Conservation (phyloP, 1,140 invertebrate genomes). For the Procambarus virginalis region DNA sequence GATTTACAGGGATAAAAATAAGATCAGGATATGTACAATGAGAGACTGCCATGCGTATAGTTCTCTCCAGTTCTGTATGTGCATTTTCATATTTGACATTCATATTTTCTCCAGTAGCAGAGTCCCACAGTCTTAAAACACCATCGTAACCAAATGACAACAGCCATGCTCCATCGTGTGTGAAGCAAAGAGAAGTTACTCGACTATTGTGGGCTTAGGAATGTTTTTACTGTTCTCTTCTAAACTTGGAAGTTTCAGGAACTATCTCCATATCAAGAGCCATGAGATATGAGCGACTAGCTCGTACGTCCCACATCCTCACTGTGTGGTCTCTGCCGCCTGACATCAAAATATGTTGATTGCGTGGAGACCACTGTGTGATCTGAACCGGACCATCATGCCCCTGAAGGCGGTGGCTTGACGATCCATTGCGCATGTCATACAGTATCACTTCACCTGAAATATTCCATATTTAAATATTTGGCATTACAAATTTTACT, state of each 20-base stretch:
- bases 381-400: constrained; percentile 26
- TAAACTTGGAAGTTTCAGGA: neutral
- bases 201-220: constrained; percentile 44
- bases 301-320: constrained; percentile 56
- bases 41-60: constrained; percentile 40
- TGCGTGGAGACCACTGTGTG: constrained; percentile 52
- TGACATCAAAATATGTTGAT: constrained; percentile 45
- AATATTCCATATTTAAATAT: neutral
- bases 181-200: constrained; percentile 51
- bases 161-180: constrained; percentile 55
- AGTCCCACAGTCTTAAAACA: constrained; percentile 43
- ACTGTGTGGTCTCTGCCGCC: constrained; percentile 51
- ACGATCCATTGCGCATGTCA: constrained; percentile 57
- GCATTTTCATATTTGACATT: constrained; percentile 38
- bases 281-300: constrained; percentile 33
- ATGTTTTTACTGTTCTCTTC: constrained; percentile 39
- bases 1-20: constrained; percentile 33
- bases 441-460: constrained; percentile 60
- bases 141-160: constrained; percentile 49
- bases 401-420: constrained; percentile 39
- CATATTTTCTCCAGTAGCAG: constrained; percentile 39
- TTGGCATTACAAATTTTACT: neutral
- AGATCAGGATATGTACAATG: constrained; percentile 46
- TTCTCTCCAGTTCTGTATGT: constrained; percentile 3
- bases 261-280: constrained; percentile 14